phyloP scores from a whole-genome alignment of 2,113 vertebrate species.

The Anoplopoma fimbria region DNA sequence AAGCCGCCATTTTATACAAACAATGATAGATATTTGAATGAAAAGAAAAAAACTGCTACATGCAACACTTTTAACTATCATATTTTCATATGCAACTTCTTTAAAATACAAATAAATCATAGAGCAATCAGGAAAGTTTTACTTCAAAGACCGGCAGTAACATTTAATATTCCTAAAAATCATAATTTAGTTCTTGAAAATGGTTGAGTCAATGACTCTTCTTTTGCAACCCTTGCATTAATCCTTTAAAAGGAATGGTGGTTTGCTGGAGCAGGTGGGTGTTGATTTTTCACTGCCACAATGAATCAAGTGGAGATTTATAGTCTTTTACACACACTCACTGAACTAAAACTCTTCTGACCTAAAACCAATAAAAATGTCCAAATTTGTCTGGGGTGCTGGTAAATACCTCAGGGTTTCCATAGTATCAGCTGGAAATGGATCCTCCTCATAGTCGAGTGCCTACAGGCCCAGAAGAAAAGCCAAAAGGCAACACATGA shows the following conservation, averaged over 20 bases:
- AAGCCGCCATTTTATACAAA: constrained; percentile 2
- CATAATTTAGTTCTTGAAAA: constrained; percentile 4
- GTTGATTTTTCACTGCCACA: constrained; percentile 58
- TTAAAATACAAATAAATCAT: constrained; percentile 9
- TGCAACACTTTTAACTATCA: neutral
- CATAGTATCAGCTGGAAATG: constrained; percentile 41
- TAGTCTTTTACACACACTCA: constrained; percentile 46
- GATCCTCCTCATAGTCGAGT: constrained; percentile 42
- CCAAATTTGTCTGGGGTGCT: constrained; percentile 42
- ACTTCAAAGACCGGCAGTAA: neutral
- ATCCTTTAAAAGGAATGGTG: constrained; percentile 54
- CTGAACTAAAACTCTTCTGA: constrained; percentile 63
- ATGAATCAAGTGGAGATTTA: constrained; percentile 61
- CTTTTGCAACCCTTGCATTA: constrained; percentile 16
- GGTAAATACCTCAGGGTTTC: constrained; percentile 77
- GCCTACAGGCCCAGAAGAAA: constrained; percentile 54
- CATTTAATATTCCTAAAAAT: neutral
- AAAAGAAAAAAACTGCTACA: neutral
- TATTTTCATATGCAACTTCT: neutral
- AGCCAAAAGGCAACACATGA: constrained; percentile 24
- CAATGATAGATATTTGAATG: neutral
- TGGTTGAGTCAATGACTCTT: constrained; percentile 23
- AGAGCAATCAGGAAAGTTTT: neutral
- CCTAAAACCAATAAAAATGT: constrained; percentile 58
- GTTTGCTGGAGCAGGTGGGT: constrained; percentile 51